These are phyloP conservation scores for Molorchus minor DNA, from an alignment of 2,888 invertebrate species.

Conservation along the genomic window DNA sequence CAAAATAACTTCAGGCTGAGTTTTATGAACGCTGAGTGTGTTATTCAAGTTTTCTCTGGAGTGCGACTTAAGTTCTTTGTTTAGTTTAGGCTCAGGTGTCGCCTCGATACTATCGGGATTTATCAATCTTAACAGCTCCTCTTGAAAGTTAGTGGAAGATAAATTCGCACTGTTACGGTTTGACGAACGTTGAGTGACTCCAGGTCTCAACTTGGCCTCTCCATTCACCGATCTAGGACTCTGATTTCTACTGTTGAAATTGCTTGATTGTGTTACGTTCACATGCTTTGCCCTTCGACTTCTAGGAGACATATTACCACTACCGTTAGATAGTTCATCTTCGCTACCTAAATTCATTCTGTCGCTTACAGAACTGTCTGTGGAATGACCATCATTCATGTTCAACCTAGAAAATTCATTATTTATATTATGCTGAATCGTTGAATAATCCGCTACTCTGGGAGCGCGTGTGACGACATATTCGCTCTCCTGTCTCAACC, in stretches of 20 bases:
- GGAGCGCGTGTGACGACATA: slow-evolving; percentile 58
- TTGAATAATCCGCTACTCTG: slow-evolving; percentile 47
- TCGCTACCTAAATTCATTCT: slow-evolving; percentile 61
- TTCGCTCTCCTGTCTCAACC: slow-evolving; percentile 62
- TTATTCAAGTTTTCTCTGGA: slow-evolving; percentile 59
- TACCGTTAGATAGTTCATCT: slow-evolving; percentile 68
- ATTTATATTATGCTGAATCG: slow-evolving; percentile 47
- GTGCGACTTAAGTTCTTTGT: slow-evolving; percentile 51
- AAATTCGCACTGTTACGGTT: slow-evolving; percentile 71
- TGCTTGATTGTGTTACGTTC: slow-evolving; percentile 34
- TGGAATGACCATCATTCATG: slow-evolving; percentile 64
- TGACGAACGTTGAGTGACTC: slow-evolving; percentile 62
- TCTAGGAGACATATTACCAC: slow-evolving; percentile 67
- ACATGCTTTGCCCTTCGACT: slow-evolving; percentile 64
- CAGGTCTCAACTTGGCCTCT: slow-evolving; percentile 68
- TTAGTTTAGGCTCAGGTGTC: slow-evolving; percentile 44
- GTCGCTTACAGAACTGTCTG: slow-evolving; percentile 66
- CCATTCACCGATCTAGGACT: slow-evolving; percentile 70
- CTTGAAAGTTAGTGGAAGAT: slow-evolving; percentile 74
- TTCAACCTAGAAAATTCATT: slow-evolving; percentile 55
- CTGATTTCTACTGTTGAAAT: slow-evolving; percentile 67
- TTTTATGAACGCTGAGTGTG: slow-evolving; percentile 56
- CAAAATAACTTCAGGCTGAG: slow-evolving; percentile 69
- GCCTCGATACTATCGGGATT: slow-evolving; percentile 76
- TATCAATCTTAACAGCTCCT: slow-evolving; percentile 84